Conservation (phyloP, 2,113 vertebrate species). For the Nothobranchius furzeri region DNA sequence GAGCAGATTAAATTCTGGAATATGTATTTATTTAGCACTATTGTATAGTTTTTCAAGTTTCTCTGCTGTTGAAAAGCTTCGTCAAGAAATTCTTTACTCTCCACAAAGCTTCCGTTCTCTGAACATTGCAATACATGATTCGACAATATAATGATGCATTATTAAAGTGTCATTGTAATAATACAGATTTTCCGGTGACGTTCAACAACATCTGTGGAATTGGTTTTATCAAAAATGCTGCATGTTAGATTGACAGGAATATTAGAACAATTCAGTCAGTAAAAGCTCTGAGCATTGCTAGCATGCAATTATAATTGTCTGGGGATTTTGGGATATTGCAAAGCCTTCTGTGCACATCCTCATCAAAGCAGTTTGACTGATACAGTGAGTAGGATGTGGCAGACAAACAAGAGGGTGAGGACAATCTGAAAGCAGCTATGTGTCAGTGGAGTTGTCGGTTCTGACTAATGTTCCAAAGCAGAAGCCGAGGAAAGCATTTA, state of each 20-base stretch:
- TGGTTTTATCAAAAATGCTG: neutral
- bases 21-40: neutral
- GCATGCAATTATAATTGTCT: slow-evolving; percentile 45
- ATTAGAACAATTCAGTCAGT: slow-evolving; percentile 23
- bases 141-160: slow-evolving; percentile 32
- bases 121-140: slow-evolving; percentile 9
- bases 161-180: slow-evolving; percentile 33
- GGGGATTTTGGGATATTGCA: slow-evolving; percentile 44
- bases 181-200: slow-evolving; percentile 32
- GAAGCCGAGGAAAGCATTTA: slow-evolving; percentile 27
- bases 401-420: slow-evolving; percentile 59
- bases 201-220: slow-evolving; percentile 29
- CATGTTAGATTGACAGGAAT: slow-evolving; percentile 12
- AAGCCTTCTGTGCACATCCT: slow-evolving; percentile 34
- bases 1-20: slow-evolving; percentile 4
- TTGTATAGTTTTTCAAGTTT: slow-evolving; percentile 3
- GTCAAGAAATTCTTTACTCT: neutral
- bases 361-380: slow-evolving; percentile 55
- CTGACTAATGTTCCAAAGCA: slow-evolving; percentile 51
- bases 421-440: slow-evolving; percentile 38
- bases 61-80: neutral
- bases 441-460: slow-evolving; percentile 46
- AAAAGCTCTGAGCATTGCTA: slow-evolving; percentile 18
- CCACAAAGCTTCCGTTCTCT: slow-evolving; percentile 2
- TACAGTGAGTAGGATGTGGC: slow-evolving; percentile 53